These are phyloP conservation scores for Nycticorax nycticorax DNA, from an alignment of 2,113 vertebrate species.

Conservation along the genomic window DNA sequence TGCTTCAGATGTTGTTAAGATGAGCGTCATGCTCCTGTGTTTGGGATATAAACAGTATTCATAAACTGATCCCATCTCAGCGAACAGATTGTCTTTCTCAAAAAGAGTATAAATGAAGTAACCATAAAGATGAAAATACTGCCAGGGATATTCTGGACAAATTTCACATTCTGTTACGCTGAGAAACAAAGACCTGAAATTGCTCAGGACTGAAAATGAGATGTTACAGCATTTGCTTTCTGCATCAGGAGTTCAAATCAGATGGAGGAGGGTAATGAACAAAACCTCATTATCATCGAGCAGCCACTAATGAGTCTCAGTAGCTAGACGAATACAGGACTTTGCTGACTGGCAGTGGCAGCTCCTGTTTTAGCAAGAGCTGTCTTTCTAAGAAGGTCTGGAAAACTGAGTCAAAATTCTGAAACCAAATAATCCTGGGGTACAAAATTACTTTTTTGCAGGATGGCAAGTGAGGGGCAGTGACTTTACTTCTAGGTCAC, in stretches of 20 bases:
- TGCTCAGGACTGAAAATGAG: constrained; percentile 31
- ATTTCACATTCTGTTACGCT: background rate
- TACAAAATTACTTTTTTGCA: background rate
- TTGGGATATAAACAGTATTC: background rate
- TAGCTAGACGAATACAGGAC: background rate
- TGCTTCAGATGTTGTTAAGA: background rate
- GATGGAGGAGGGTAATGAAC: background rate
- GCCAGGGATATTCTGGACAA: background rate
- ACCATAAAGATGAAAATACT: background rate
- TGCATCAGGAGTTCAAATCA: constrained; percentile 27
- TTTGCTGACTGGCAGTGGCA: background rate
- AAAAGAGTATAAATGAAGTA: background rate
- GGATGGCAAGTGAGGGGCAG: background rate
- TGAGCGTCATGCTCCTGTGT: background rate
- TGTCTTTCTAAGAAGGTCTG: background rate
- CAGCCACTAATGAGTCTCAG: constrained; percentile 13
- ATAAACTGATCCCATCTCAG: background rate
- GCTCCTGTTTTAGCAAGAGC: background rate
- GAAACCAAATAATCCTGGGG: background rate
- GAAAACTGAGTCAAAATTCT: background rate
- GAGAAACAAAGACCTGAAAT: constrained; percentile 8
- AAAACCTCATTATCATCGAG: constrained; percentile 29
- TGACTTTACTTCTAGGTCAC: background rate
- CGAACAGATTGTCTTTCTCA: background rate
- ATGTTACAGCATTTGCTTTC: constrained; percentile 19